Conservation (phyloP, 1,140 invertebrate species). For the Trichonephila clavata region DNA sequence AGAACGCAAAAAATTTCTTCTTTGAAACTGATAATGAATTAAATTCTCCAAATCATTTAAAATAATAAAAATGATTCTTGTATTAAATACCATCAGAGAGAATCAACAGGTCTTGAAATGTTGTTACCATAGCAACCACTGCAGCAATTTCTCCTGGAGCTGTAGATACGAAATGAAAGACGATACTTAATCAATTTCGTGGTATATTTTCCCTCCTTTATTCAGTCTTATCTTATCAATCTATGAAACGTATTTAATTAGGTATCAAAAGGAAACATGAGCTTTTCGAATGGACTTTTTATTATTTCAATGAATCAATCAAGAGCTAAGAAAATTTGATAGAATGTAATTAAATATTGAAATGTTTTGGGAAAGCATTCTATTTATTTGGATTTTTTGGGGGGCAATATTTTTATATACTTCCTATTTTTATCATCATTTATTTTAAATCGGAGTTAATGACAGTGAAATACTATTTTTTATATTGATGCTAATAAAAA, state of each 20-base stretch:
- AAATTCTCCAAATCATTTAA: not conserved
- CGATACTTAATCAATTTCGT: not conserved
- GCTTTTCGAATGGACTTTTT: not conserved
- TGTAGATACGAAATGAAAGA: not conserved
- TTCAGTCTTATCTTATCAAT: not conserved
- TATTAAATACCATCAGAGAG: not conserved
- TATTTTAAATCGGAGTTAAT: not conserved
- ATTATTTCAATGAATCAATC: not conserved
- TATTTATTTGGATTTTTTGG: not conserved
- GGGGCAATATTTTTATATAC: not conserved
- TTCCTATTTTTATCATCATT: not conserved
- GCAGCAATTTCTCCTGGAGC: constrained; percentile 6
- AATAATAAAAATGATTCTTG: constrained; percentile 10
- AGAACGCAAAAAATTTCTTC: not conserved
- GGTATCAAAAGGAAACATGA: not conserved
- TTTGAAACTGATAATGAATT: not conserved
- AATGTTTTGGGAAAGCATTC: not conserved
- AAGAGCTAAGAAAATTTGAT: not conserved
- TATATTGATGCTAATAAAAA: too few relatives aligned
- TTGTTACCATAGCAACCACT: constrained; percentile 9
- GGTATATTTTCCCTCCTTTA: not conserved
- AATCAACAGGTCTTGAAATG: constrained; percentile 34
- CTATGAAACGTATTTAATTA: not conserved
- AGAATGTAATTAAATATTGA: not conserved
- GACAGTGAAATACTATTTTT: too few relatives aligned